Base-by-base conservation (phyloP, 2,888 invertebrate genomes). In the Scaeva pyrastri region DNA sequence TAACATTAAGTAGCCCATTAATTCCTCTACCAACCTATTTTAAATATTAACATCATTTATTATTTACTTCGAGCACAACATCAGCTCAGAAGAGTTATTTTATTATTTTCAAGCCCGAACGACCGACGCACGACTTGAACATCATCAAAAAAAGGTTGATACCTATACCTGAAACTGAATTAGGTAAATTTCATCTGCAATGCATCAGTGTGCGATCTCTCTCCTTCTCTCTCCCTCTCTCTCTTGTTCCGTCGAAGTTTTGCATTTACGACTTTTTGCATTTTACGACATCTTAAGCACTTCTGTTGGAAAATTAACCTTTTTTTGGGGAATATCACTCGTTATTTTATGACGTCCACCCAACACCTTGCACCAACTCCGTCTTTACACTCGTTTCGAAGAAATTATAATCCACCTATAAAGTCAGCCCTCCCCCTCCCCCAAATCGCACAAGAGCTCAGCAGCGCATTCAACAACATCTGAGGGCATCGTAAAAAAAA, bases 401-500 rank as follows among this genome's bases (percentile, higher is more conserved):
- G 23, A 68, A 73, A 85, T 81, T 85, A 31, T 31, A 85, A 85
- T 81, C 72, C 60, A 41, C 43, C 60, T 70, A 50, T 60, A 31
- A 55, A 8, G 41, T 16, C n/a, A n/a, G n/a, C n/a, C n/a, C n/a
- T 21, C 74, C 36, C 52, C 71, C 19, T 2, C 31, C 8, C 31
- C 31, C 8, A 31, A 7, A 31, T 39, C 21, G 21, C 5, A n/a
- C n/a, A n/a, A n/a, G n/a, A 19, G 77, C 81, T 70, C 74, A 82
- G 70, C 74, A 82, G 70, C 76, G 45, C 71, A 82, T 74, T 86
- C 82, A 82, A 78, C 82, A 82, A 66, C 86, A 86, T 86, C 86
- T 78, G 86, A 86, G 82, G 77, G 70, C 73, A 82, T 82, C 82
- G 60, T 86, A 86, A 86, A 86, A 85, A 84, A 80, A 82, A 78